phyloP scores from a whole-genome alignment of 2,797 vertebrate species.

The Menidia menidia region DNA sequence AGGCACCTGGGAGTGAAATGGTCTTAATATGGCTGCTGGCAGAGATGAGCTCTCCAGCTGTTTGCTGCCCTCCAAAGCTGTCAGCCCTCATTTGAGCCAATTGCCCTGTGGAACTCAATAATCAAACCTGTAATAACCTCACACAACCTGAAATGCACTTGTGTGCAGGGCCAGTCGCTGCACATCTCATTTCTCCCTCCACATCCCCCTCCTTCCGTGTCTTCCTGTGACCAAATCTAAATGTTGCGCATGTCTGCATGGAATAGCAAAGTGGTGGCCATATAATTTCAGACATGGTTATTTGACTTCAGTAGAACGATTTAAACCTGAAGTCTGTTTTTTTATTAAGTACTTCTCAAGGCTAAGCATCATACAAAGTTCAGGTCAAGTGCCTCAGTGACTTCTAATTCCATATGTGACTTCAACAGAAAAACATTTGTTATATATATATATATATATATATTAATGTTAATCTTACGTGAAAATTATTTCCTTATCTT shows the following conservation, averaged over 20 bases:
- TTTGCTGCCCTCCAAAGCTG: constrained; percentile 80
- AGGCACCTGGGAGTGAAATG: constrained; percentile 77
- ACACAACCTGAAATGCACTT: constrained; percentile 58
- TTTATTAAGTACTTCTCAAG: not conserved
- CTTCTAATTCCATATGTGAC: not conserved
- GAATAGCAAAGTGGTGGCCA: constrained; percentile 37
- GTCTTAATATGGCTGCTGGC: constrained; percentile 81
- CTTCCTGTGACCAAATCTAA: constrained; percentile 37
- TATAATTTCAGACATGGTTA: constrained; percentile 43
- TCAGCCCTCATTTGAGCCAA: constrained; percentile 82
- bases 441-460: too few relatives aligned
- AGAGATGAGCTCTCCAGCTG: constrained; percentile 81
- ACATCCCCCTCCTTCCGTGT: constrained; percentile 2
- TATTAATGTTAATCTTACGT: not conserved
- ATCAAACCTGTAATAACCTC: constrained; percentile 82
- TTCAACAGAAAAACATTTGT: not conserved
- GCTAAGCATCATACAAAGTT: constrained; percentile 6
- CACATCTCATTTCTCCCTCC: constrained; percentile 30
- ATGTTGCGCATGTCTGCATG: constrained; percentile 45
- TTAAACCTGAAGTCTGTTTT: constrained; percentile 30
- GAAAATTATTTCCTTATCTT: not conserved
- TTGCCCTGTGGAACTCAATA: constrained; percentile 79
- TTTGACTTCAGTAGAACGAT: constrained; percentile 30
- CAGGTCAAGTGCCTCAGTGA: not conserved
- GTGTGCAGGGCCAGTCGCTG: constrained; percentile 35